Evolutionary conservation across 2,797 vertebrate species (phyloP).

Genomic region (Gymnothorax reevesii): DNA sequence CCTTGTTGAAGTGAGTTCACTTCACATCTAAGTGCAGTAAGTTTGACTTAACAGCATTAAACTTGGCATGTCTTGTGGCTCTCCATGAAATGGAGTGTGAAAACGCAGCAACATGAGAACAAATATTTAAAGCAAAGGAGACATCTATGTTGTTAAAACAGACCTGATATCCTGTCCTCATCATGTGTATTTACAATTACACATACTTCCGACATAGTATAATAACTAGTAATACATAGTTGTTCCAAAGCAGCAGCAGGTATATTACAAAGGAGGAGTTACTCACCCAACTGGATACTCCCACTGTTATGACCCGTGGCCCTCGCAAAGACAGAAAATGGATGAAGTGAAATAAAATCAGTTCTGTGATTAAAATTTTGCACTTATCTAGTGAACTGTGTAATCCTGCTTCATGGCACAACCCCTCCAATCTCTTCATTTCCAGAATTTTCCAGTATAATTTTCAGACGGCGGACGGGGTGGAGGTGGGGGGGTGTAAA

Average conservation of each 20-base stretch:
- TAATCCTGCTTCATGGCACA: too few relatives aligned
- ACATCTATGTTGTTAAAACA: not conserved
- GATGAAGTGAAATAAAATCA: too few relatives aligned
- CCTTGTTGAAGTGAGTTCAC: not conserved
- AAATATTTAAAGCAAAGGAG: not conserved
- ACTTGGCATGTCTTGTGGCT: not conserved
- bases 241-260: not conserved
- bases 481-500: not conserved
- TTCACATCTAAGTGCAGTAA: not conserved
- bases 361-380: too few relatives aligned
- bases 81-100: not conserved
- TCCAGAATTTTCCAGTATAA: not conserved
- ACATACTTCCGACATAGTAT: not conserved
- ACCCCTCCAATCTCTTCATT: not conserved
- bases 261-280: too few relatives aligned
- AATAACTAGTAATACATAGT: not conserved
- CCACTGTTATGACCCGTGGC: too few relatives aligned
- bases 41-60: not conserved
- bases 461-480: not conserved
- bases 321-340: too few relatives aligned
- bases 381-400: too few relatives aligned
- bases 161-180: not conserved
- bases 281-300: too few relatives aligned
- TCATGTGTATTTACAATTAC: not conserved
- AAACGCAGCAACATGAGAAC: not conserved